phyloP scores from a whole-genome alignment of 2,113 vertebrate genomes.

The Abramis brama region DNA sequence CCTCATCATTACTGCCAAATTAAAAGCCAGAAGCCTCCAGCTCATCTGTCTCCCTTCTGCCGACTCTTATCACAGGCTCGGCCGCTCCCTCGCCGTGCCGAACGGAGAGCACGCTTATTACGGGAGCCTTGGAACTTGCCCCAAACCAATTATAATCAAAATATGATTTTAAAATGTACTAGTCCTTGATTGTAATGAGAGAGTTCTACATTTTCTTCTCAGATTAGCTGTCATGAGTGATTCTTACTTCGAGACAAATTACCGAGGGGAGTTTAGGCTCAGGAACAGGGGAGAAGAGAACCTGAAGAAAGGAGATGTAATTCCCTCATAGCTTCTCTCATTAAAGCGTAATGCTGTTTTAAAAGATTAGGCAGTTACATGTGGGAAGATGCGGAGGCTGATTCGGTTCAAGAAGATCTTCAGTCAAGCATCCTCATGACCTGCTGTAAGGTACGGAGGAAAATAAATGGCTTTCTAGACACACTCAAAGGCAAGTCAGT shows the following conservation, averaged over 20 bases:
- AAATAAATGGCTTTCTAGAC: conserved; percentile 1
- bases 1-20: conserved; percentile 50
- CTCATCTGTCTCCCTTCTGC: conserved; percentile 28
- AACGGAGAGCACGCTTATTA: conserved; percentile 26
- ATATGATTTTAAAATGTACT: conserved; percentile 55
- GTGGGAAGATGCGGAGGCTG: not conserved
- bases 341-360: conserved; percentile 40
- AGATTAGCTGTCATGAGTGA: conserved; percentile 37
- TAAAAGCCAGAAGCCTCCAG: conserved; percentile 36
- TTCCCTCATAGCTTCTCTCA: conserved; percentile 8
- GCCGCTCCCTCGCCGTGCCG: not conserved
- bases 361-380: conserved; percentile 8
- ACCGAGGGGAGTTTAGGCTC: conserved; percentile 3
- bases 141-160: conserved; percentile 62
- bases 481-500: not conserved
- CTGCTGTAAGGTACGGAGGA: not conserved
- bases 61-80: conserved; percentile 1
- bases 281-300: not conserved
- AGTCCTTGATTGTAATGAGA: conserved; percentile 50
- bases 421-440: not conserved
- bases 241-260: conserved; percentile 43
- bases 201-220: conserved; percentile 38
- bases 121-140: conserved; percentile 51
- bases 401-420: conserved; percentile 19
- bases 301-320: conserved; percentile 32